phyloP scores from a whole-genome alignment of 2,797 vertebrate species.

The Channallabes apus region DNA sequence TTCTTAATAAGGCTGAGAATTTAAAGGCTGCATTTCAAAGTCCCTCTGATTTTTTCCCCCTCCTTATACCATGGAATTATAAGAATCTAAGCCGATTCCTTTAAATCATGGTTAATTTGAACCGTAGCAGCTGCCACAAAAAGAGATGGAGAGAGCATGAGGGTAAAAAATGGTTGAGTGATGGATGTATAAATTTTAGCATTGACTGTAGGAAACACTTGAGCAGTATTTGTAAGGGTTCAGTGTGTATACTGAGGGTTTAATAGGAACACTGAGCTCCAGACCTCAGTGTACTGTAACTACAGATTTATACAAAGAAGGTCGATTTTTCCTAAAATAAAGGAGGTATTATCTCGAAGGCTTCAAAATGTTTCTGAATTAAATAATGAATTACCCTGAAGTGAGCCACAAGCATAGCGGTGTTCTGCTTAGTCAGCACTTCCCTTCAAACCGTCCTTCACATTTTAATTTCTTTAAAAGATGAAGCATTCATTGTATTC shows the following conservation, averaged over 20 bases:
- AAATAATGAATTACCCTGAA: neutral
- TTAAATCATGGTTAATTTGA: conserved; percentile 28
- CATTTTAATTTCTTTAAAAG: neutral
- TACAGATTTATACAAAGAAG: neutral
- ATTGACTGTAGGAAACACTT: neutral
- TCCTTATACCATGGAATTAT: conserved; percentile 8
- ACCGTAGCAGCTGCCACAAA: neutral
- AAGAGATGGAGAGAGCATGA: neutral
- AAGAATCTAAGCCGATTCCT: conserved; percentile 17
- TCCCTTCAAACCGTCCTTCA: neutral
- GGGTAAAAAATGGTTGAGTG: neutral
- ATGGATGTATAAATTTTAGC: neutral
- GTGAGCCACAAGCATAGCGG: neutral
- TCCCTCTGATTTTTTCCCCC: neutral
- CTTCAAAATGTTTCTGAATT: neutral
- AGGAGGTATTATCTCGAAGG: neutral
- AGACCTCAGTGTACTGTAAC: neutral
- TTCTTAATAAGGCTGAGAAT: conserved; percentile 27
- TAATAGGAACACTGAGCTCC: neutral
- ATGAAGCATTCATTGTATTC: neutral
- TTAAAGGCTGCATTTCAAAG: conserved; percentile 28
- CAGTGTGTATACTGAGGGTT: neutral
- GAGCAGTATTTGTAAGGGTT: neutral
- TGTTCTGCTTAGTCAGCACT: neutral
- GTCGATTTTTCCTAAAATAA: neutral